Conservation (phyloP, 2,797 vertebrate species). For the Arctocebus calabarensis region DNA sequence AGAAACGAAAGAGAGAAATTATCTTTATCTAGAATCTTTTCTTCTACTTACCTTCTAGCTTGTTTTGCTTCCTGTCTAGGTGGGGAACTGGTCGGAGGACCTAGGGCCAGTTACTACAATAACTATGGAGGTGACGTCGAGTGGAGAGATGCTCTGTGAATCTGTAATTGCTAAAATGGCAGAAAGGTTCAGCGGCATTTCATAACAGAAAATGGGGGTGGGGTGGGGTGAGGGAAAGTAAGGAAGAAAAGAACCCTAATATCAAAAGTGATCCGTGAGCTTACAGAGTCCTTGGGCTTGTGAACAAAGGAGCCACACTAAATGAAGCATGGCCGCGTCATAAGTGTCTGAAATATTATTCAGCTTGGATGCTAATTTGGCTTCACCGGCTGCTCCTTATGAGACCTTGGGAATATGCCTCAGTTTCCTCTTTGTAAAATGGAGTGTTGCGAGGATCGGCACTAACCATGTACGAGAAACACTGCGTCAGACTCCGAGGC, state of each 20-base stretch:
- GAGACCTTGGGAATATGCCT: background rate
- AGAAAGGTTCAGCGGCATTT: constrained; percentile 6
- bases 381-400: background rate
- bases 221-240: background rate
- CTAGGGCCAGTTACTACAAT: background rate
- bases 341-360: background rate
- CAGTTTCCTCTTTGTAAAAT: constrained; percentile 48
- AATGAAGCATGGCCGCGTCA: background rate
- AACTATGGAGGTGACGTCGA: background rate
- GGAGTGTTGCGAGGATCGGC: background rate
- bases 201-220: background rate
- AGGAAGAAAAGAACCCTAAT: background rate
- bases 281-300: background rate
- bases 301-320: background rate
- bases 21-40: constrained; percentile 39
- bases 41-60: background rate
- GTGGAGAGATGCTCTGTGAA: background rate
- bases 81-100: background rate
- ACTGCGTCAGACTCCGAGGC: background rate
- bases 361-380: background rate
- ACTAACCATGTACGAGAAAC: background rate
- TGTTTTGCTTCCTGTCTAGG: constrained; percentile 5
- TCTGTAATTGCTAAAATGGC: constrained; percentile 15
- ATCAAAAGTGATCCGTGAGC: background rate
- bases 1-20: constrained; percentile 55